Evolutionary conservation across 2,888 invertebrate species (phyloP), one percentile per base, ranked within the genome.

Genomic region (Leptinotarsa peninsularis): DNA sequence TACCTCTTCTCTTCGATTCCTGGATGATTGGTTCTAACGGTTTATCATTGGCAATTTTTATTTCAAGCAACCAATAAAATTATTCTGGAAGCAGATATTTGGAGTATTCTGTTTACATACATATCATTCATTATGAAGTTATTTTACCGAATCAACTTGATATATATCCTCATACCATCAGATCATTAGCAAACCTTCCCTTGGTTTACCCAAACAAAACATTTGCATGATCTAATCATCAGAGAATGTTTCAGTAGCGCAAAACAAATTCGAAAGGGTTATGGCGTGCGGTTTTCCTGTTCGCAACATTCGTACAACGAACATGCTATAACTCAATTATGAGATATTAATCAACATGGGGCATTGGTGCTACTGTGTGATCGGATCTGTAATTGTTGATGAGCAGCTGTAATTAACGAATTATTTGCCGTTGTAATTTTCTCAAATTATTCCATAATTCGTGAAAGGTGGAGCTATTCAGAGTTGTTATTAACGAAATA

Each of bases 271-370:
- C 63, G 18, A 33, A 33, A 63, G 63, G 63, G 33, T 63, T 63
- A 3, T 43, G 63, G 43, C 33, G 43, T 63, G 27, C 63, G 63
- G 43, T 63, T n/a, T 63, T 63, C 33, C 10, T 63, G 63, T 63
- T 63, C 63, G n/a, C 63, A 63, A 7, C 63, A n/a, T 43, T 63
- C 43, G 0, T n/a, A 43, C 4, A 33, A 27, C n/a, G 43, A 15
- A 56, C 72, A 72, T 72, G 72, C 67, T 43, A 67, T 72, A 58
- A 23, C 67, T 67, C 72, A 67, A 72, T 67, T 72, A 72, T 4
- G 67, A 67, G 67, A 72, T 58, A 58, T 54, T 67, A 58, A 23
- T 58, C 67, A 49, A 67, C 60, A 33, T 58, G 60, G 50, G 33
- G 58, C 43, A 10, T 63, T 63, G n/a, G 43, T 5, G 60, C 21